Evolutionary conservation across 2,113 vertebrate genomes (phyloP).

Genomic region (Copsychus sechellarum): DNA sequence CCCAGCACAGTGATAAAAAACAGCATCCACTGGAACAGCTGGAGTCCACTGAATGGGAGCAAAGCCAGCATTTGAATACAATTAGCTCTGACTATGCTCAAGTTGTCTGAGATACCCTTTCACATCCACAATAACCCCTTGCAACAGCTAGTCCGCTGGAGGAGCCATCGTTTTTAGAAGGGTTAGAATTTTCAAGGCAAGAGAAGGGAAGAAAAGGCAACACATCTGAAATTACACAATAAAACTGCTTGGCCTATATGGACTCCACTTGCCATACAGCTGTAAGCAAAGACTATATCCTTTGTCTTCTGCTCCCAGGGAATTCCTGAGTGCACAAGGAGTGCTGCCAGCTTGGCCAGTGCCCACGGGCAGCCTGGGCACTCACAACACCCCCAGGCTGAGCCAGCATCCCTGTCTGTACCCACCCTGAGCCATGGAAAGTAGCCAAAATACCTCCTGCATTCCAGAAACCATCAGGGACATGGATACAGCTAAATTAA

Average conservation of each 20-base stretch:
- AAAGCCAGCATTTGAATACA: background rate
- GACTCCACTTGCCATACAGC: background rate
- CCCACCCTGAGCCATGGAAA: background rate
- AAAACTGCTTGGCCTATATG: background rate
- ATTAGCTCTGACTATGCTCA: background rate
- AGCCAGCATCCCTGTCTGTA: fast-evolving
- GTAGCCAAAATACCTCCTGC: background rate
- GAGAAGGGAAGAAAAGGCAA: background rate
- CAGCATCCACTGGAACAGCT: background rate
- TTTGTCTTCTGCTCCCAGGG: background rate
- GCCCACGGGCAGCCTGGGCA: background rate
- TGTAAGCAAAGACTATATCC: background rate
- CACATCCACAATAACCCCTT: background rate
- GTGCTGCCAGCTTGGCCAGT: fast-evolving
- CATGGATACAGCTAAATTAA: background rate
- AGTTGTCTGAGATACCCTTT: background rate
- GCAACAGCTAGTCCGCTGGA: background rate
- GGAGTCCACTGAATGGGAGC: background rate
- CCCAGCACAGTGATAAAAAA: background rate
- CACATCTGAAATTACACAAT: fast-evolving
- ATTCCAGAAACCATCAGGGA: background rate
- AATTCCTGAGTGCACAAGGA: fast-evolving
- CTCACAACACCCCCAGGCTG: background rate
- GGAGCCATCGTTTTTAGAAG: background rate
- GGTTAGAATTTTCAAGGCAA: background rate